phyloP scores from a whole-genome alignment of 1,140 invertebrate species.

The Drosophila nasuta region DNA sequence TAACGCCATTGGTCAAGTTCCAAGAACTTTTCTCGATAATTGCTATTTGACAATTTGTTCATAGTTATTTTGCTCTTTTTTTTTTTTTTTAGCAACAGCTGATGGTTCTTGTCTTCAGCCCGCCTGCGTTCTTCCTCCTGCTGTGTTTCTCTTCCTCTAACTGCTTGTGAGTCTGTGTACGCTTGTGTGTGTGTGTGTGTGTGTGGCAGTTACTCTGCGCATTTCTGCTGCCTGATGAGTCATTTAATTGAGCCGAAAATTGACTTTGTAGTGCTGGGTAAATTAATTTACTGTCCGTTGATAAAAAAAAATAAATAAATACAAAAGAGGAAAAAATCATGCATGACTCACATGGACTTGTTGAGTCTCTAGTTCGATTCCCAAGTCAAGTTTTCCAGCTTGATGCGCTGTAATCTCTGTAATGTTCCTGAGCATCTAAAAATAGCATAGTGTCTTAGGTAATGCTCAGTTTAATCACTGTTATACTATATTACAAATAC shows the following conservation, averaged over 20 bases:
- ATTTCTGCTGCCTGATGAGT: conserved; percentile 64
- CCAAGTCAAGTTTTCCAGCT: conserved; percentile 6
- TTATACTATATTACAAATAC: not conserved
- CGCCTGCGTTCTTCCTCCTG: conserved; percentile 11
- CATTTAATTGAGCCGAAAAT: conserved; percentile 81
- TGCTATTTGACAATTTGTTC: conserved; percentile 41
- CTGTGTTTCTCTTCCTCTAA: not conserved
- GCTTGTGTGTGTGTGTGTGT: conserved; percentile 29
- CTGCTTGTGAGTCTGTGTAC: too few relatives aligned
- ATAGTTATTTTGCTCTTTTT: conserved; percentile 41
- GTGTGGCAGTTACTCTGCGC: conserved; percentile 58
- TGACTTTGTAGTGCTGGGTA: conserved; percentile 67
- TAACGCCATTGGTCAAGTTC: conserved; percentile 68
- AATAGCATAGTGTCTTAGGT: conserved; percentile 41
- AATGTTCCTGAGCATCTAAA: conserved; percentile 29
- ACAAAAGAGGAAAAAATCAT: conserved; percentile 34
- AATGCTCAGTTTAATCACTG: conserved; percentile 45
- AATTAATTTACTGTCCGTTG: conserved; percentile 75
- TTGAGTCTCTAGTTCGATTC: conserved; percentile 13
- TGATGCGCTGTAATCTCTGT: conserved; percentile 17
- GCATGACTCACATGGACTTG: conserved; percentile 58
- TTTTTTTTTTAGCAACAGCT: conserved; percentile 69
- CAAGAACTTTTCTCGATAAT: conserved; percentile 46
- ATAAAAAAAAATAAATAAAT: conserved; percentile 49
- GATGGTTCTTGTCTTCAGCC: conserved; percentile 22